These are phyloP conservation scores for Scytalopus superciliaris DNA, from an alignment of 2,113 vertebrate species.

Conservation along the genomic window DNA sequence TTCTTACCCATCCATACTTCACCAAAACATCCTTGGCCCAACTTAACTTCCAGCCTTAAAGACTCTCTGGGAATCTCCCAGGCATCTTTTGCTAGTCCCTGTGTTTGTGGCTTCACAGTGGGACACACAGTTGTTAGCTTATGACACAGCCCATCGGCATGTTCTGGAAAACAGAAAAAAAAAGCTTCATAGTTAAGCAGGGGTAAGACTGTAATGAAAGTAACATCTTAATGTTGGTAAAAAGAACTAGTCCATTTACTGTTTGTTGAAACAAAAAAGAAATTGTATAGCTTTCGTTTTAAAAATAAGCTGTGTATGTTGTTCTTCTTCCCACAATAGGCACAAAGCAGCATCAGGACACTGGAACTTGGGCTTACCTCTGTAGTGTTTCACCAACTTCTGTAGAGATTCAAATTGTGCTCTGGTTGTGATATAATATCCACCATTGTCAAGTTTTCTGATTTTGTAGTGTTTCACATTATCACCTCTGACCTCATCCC, in stretches of 20 bases:
- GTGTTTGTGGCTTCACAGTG: constrained; percentile 98
- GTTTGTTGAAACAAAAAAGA: not conserved
- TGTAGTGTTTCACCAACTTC: constrained; percentile 97
- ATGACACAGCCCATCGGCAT: constrained; percentile 96
- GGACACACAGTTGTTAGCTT: constrained; percentile 94
- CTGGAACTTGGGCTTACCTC: constrained; percentile 77
- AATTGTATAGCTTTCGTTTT: not conserved
- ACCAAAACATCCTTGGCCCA: constrained; percentile 98
- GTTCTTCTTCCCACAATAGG: not conserved
- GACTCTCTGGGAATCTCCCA: constrained; percentile 99
- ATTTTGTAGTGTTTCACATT: constrained; percentile 99
- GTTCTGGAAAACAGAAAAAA: constrained; percentile 79
- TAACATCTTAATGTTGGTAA: not conserved
- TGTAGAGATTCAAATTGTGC: constrained; percentile 96
- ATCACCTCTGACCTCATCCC: constrained; percentile 95
- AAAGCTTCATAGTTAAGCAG: not conserved
- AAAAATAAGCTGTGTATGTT: not conserved
- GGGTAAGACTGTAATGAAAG: not conserved
- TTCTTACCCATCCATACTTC: constrained; percentile 99
- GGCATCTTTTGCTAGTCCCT: constrained; percentile 96
- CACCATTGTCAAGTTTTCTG: constrained; percentile 96
- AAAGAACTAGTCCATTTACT: not conserved
- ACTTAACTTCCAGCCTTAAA: constrained; percentile 91
- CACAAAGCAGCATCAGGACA: not conserved
- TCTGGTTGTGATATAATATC: constrained; percentile 97